Evolutionary conservation across 2,113 vertebrate species (phyloP).

Genomic region (Sinocyclocheilus rhinocerous): DNA sequence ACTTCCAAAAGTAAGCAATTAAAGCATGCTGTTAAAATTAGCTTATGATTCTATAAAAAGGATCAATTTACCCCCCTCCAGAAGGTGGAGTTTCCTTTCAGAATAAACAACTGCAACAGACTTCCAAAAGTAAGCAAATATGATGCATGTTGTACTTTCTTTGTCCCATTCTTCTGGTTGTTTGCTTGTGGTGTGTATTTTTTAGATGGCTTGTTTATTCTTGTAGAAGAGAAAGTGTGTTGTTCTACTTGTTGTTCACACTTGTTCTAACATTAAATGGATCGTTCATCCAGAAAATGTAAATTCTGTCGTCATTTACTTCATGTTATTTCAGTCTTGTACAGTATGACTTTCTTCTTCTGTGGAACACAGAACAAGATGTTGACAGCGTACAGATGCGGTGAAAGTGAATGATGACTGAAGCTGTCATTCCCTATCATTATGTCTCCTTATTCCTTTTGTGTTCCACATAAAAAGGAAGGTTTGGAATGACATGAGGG

Average conservation of each 20-base stretch:
- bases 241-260: no score
- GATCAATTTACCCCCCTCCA: background rate
- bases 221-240: background rate
- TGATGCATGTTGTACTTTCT: background rate
- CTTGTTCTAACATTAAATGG: background rate
- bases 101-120: background rate
- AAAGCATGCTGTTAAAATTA: background rate
- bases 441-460: no score
- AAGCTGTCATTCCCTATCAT: no score
- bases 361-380: background rate
- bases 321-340: background rate
- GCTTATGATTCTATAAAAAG: background rate
- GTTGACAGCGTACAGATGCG: background rate
- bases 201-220: background rate
- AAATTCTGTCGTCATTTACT: background rate
- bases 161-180: background rate
- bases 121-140: background rate
- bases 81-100: slow-evolving; percentile 7
- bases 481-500: background rate
- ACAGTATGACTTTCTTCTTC: background rate
- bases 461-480: no score
- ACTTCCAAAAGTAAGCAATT: background rate
- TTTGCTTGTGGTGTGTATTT: background rate
- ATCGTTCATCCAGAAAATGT: background rate
- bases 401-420: background rate